Base-by-base conservation (phyloP, 2,797 vertebrate species). In the Anas capensis region DNA sequence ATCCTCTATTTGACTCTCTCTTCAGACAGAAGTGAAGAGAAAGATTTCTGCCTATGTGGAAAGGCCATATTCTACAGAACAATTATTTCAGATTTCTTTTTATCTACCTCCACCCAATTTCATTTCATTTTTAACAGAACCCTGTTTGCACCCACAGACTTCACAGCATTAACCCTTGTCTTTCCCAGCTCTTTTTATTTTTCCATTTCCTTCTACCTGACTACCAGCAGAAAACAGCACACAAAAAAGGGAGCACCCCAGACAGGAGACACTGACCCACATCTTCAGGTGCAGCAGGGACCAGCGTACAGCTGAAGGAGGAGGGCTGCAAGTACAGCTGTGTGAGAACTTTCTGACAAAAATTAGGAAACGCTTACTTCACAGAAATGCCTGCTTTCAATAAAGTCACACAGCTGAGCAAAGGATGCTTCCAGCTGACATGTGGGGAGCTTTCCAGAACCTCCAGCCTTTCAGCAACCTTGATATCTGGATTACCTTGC, bases 1-100 rank as follows among this genome's bases (percentile, higher is more conserved):
- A 97, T 97, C 98, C 96, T 98, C 96, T 97, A 93, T 98, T 96
- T 97, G 94, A 98, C 96, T 97, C 87, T 97, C 68, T 97, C 97
- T 97, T 98, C 96, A 97, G 94, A 97, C 90, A 97, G 95, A 96
- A 98, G 91, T 69, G 92, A 97, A 96, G 93, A 95, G 90, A 97
- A 97, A 97, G 97, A 90, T 92, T 97, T 96, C 95, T 97, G 96
- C 93, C 97, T 97, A 46, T 89, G 96, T 83, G 93, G 92, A 97
- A 98, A 97, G 94, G 92, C 96, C 92, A 94, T 95, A 95, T 96
- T 94, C 95, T 96, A 96, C 92, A 96, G 96, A 97, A 98, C 96
- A 97, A 97, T 98, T 98, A 97, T 97, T 97, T 97, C 96, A 96
- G 19, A 70, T 96, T 92, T 91, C 94, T 96, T 97, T 96, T 96